These are phyloP conservation scores for Propsilocerus akamusi DNA, from an alignment of 1,140 invertebrate species.

Conservation along the genomic window DNA sequence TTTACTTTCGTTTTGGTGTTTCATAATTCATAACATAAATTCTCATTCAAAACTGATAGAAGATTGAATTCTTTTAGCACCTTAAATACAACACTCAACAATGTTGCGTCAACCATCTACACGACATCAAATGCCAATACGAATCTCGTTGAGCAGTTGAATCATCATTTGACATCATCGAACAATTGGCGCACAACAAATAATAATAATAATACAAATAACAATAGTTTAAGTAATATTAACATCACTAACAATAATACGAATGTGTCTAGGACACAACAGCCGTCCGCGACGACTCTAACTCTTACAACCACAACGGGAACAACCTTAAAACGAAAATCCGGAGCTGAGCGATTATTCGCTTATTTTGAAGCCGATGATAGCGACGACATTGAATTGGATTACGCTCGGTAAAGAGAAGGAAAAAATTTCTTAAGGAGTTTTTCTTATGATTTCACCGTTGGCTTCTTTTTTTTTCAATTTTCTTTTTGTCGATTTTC, in stretches of 20 bases:
- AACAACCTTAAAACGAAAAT: constrained; percentile 19
- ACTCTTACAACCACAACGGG: not conserved
- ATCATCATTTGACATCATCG: constrained; percentile 23
- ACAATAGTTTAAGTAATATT: constrained; percentile 23
- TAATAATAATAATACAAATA: constrained; percentile 7
- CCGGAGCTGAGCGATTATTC: constrained; percentile 24
- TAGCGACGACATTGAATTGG: constrained; percentile 21
- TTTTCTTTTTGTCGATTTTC: not conserved
- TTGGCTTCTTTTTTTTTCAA: not conserved
- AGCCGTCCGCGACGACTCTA: constrained; percentile 15
- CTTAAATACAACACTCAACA: constrained; percentile 10
- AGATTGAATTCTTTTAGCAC: constrained; percentile 1
- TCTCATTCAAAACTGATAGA: too few species aligned
- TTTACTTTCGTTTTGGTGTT: too few species aligned
- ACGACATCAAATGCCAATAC: constrained; percentile 14
- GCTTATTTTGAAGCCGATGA: constrained; percentile 25
- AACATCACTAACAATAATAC: constrained; percentile 11
- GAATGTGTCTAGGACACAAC: not conserved
- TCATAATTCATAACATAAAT: too few species aligned
- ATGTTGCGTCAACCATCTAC: constrained; percentile 17
- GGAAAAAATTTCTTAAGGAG: not conserved
- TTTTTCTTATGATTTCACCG: not conserved
- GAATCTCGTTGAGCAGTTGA: constrained; percentile 19
- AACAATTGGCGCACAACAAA: constrained; percentile 17
- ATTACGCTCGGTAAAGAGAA: constrained; percentile 22